These are phyloP conservation scores for Amphilophus citrinellus DNA, from an alignment of 2,113 vertebrate genomes.

Conservation along the genomic window DNA sequence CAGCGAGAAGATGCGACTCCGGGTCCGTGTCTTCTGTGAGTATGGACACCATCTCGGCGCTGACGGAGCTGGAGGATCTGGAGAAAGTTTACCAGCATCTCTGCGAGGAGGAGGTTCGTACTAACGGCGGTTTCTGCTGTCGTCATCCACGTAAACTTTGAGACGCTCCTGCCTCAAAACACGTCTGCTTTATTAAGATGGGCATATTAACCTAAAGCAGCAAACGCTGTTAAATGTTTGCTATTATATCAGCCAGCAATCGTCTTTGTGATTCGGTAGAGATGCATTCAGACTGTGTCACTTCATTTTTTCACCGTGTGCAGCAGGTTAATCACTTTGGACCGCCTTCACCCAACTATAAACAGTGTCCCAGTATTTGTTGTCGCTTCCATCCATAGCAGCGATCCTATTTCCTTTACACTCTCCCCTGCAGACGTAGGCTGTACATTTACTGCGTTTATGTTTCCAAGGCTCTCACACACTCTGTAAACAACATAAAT, in stretches of 20 bases:
- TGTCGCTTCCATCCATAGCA: not conserved
- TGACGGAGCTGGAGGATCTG: conserved; percentile 92
- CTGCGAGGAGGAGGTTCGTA: conserved; percentile 88
- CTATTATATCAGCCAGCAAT: not conserved
- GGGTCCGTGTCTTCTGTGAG: conserved; percentile 54
- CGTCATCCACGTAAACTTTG: conserved; percentile 43
- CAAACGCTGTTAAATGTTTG: not conserved
- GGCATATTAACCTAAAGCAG: not conserved
- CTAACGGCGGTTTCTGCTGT: not conserved
- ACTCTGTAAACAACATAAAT: no score
- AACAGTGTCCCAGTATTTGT: not conserved
- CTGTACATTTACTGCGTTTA: no score
- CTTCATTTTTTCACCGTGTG: not conserved
- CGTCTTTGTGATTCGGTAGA: not conserved
- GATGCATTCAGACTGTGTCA: not conserved
- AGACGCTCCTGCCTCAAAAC: not conserved
- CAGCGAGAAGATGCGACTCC: conserved; percentile 62
- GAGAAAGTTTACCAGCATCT: conserved; percentile 90
- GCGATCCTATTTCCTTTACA: no score
- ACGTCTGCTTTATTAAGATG: not conserved
- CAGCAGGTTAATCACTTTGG: not conserved
- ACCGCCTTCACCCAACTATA: not conserved
- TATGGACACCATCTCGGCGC: conserved; percentile 85
- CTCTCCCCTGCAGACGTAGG: no score
- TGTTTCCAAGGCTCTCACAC: not conserved